Evolutionary conservation across 2,888 invertebrate genomes (phyloP), one percentile per base, ranked within the genome.

Genomic region (Tribolium freemani): DNA sequence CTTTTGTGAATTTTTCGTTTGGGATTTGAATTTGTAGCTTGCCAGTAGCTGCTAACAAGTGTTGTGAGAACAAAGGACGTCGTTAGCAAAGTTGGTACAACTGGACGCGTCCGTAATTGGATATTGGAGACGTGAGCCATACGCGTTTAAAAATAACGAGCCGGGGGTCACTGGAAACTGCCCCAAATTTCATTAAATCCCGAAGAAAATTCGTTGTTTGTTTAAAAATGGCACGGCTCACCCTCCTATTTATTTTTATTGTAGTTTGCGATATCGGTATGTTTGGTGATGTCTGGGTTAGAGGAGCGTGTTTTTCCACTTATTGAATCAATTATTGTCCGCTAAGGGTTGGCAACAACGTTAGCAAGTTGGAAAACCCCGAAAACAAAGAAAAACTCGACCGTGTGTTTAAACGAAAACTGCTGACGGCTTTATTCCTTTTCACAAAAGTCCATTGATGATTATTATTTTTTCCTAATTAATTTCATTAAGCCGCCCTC

Each of bases 251-350:
- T 82, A 82, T 82, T 83, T 82, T 83, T 82, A 82, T 83, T 83
- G 81, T 80, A 80, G 79, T 79, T 73, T 76, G 79, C 80, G 81
- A 84, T 84, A 84, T 83, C 84, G 81, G 83, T 81, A 82, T 84
- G 84, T 84, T 84, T 84, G 84, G 83, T 83, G 83, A 83, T 79
- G 83, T 81, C 80, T 80, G 82, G 81, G 80, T 79, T 81, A 79
- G 78, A 72, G 74, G 78, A 78, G 80, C 86, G 86, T 86, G 86
- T 85, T 86, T 83, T 86, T 84, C 82, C 83, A 79, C 84, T 85
- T 85, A 86, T 86, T 86, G 86, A 86, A 86, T 86, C 86, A 86
- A 86, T 86, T 86, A 86, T 82, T 84, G 82, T 82, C 84, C 85
- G 83, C 84, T 83, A 84, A 85, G 85, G 85, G 85, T 84, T 84